Evolutionary conservation across 1,140 invertebrate species (phyloP), one percentile per base, ranked within the genome.

Genomic region (Megalopta genalis): DNA sequence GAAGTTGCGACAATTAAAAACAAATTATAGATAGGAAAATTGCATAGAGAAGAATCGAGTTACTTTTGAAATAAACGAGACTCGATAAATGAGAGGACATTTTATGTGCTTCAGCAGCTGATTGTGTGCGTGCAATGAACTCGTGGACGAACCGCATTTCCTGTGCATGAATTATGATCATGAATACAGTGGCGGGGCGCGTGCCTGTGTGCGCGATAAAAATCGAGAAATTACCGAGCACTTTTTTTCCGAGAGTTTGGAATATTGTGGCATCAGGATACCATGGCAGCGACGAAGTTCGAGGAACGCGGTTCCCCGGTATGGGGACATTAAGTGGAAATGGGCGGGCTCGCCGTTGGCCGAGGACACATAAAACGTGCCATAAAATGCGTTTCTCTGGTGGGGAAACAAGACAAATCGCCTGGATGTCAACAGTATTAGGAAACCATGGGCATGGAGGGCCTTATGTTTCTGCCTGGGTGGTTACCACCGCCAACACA

Each of bases 361-460:
- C 72, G 59, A 69, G 71, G 59, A 23, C 60, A 23, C 69, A 79
- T 85, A 78, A 83, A 86, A 79, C 75, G 63, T 42, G 62, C 74
- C 77, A 74, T 88, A 86, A 88, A 88, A 77, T 63, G 59, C 73
- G 64, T 79, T 84, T 81, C 75, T 65, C 68, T 80, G 76, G 71
- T 77, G 54, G 80, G 76, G 81, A 85, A 79, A 65, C 68, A 90
- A 90, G 88, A 90, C 88, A 90, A 90, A 90, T 89, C 88, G 86
- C 74, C 82, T 66, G 82, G 86, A 83, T 83, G 88, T 90, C 89
- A 89, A 88, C 71, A 74, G 60, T 88, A 90, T 60, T 86, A 90
- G 90, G 89, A 46, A 60, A 87, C 54, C 78, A 90, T 86, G 60
- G 57, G 18, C 4, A 59, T 16, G 49, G 32, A 37, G 70, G 60